A percentile compares a stretch with the other conserved stretches of the same genome.
Conservation (phyloP, 2,797 vertebrate genomes). For the Distichodus sexfasciatus region DNA sequence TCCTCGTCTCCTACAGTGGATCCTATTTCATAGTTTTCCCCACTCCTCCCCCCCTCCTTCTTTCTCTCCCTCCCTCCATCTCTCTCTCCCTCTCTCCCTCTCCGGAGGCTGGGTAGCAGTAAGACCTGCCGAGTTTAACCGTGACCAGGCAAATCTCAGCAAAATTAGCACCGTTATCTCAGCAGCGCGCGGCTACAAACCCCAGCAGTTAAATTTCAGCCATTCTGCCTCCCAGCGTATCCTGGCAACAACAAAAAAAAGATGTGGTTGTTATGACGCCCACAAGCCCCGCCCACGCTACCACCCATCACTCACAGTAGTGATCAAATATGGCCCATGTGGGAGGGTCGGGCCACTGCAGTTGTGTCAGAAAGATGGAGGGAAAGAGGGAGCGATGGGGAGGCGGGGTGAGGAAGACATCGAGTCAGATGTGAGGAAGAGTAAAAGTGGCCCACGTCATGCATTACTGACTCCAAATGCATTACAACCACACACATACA, state of each 20-base stretch:
- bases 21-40: background rate
- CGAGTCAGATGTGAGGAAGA: slow-evolving; percentile 17
- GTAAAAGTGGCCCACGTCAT: background rate
- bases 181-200: slow-evolving; percentile 54
- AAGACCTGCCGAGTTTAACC: slow-evolving; percentile 53
- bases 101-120: slow-evolving; percentile 54
- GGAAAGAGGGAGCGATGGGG: slow-evolving; percentile 21
- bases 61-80: too few species aligned
- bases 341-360: slow-evolving; percentile 45
- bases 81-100: too few species aligned
- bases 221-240: slow-evolving; percentile 45
- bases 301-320: slow-evolving; percentile 17
- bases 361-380: slow-evolving; percentile 47
- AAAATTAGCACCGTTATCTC: slow-evolving; percentile 70
- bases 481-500: slow-evolving; percentile 46
- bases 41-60: background rate
- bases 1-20: slow-evolving; percentile 4
- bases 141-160: slow-evolving; percentile 57
- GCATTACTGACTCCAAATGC: slow-evolving; percentile 52
- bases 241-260: slow-evolving; percentile 58
- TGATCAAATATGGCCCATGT: too few species aligned
- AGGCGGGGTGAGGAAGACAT: slow-evolving; percentile 1
- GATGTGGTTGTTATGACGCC: slow-evolving; percentile 47
- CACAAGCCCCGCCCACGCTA: background rate
- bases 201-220: slow-evolving; percentile 64